phyloP scores from a whole-genome alignment of 1,140 invertebrate genomes.

The Drosophila bifasciata region DNA sequence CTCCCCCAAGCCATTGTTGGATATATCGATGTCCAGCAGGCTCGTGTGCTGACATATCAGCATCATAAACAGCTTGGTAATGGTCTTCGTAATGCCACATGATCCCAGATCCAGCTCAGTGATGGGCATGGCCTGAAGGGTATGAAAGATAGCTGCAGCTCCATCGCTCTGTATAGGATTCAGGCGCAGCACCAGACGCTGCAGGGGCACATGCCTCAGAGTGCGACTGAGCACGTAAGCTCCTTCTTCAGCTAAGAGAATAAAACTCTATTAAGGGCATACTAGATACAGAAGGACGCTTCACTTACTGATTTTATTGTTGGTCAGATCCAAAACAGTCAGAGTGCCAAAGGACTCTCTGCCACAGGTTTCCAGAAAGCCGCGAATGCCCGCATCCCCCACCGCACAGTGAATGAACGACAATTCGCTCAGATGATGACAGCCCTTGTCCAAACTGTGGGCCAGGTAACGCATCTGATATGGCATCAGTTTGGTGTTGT shows the following conservation, averaged over 20 bases:
- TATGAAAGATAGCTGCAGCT: slow-evolving; percentile 75
- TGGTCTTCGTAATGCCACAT: slow-evolving; percentile 64
- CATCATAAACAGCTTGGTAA: slow-evolving; percentile 77
- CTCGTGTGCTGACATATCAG: slow-evolving; percentile 70
- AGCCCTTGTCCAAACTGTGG: slow-evolving; percentile 76
- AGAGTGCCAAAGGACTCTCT: slow-evolving; percentile 75
- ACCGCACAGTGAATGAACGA: slow-evolving; percentile 78
- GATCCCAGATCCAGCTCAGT: slow-evolving; percentile 61
- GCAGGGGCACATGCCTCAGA: slow-evolving; percentile 52
- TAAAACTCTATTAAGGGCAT: not conserved
- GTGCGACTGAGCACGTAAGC: slow-evolving; percentile 72
- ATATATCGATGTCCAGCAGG: slow-evolving; percentile 65
- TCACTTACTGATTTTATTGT: slow-evolving; percentile 81
- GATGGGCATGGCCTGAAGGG: slow-evolving; percentile 67
- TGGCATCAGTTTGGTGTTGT: slow-evolving; percentile 75
- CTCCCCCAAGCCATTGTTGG: slow-evolving; percentile 73
- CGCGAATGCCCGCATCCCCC: slow-evolving; percentile 78
- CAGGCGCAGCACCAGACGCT: slow-evolving; percentile 66
- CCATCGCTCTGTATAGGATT: slow-evolving; percentile 82
- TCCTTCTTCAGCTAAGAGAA: slow-evolving; percentile 72
- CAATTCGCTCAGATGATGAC: slow-evolving; percentile 68
- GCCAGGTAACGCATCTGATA: slow-evolving; percentile 76
- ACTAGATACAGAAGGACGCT: too few species aligned
- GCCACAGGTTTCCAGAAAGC: slow-evolving; percentile 73
- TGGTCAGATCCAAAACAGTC: slow-evolving; percentile 74